Percentiles rank a stretch among this genome's conserved stretches.
Evolutionary conservation across 1,140 invertebrate genomes (phyloP).

Genomic region (Hesperophylax magnus): DNA sequence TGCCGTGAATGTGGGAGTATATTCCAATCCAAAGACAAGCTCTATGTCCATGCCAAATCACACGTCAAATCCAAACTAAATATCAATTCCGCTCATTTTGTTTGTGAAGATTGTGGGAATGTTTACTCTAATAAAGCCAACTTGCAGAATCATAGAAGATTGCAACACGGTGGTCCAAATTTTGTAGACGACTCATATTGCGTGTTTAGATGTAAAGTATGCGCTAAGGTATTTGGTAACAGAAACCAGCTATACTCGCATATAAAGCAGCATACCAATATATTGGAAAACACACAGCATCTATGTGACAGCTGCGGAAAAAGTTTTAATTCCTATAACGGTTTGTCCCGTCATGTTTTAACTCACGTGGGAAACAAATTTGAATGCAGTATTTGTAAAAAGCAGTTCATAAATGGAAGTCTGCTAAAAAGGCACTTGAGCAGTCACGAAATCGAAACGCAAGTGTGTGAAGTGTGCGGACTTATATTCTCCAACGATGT

Average conservation of each 20-base stretch:
- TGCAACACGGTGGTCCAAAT: constrained; percentile 1
- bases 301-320: constrained; percentile 51
- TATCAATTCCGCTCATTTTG: constrained; percentile 30
- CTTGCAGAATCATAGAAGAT: constrained; percentile 41
- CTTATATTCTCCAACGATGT: constrained; percentile 42
- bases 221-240: constrained; percentile 34
- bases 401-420: constrained; percentile 39
- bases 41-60: constrained; percentile 49
- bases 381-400: constrained; percentile 46
- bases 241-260: constrained; percentile 49
- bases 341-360: constrained; percentile 46
- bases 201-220: constrained; percentile 48
- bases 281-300: constrained; percentile 30
- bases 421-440: constrained; percentile 44
- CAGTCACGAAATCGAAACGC: constrained; percentile 37
- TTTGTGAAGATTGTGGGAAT: constrained; percentile 42
- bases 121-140: constrained; percentile 33
- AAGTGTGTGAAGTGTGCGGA: constrained; percentile 54
- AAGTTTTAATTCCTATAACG: constrained; percentile 45
- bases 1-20: constrained; percentile 49
- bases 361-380: constrained; percentile 45
- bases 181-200: not conserved
- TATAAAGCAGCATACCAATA: constrained; percentile 44
- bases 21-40: constrained; percentile 36
- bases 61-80: constrained; percentile 46